These are phyloP conservation scores for Agrilus mali DNA, from an alignment of 2,888 invertebrate genomes.

Conservation along the genomic window DNA sequence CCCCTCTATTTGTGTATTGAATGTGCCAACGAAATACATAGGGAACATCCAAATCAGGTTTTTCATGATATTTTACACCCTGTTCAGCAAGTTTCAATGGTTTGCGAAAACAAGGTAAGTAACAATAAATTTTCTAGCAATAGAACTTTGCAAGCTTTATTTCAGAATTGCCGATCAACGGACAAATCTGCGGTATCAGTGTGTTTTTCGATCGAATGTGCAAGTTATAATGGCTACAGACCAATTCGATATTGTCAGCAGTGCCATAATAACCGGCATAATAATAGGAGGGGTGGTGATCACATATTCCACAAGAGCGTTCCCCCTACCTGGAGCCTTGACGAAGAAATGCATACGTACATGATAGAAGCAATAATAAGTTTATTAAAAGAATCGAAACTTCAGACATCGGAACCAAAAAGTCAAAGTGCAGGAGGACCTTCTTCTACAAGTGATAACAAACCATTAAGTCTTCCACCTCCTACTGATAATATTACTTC, in stretches of 20 bases:
- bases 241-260: constrained; percentile 89
- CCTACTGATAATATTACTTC: constrained; percentile 58
- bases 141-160: constrained; percentile 6
- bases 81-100: constrained; percentile 88
- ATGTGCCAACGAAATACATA: constrained; percentile 85
- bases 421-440: constrained; percentile 32
- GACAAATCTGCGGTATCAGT: constrained; percentile 90
- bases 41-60: constrained; percentile 72
- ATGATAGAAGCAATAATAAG: constrained; percentile 89
- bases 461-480: constrained; percentile 20
- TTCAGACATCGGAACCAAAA: constrained; percentile 55
- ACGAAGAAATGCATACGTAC: constrained; percentile 81
- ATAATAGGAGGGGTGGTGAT: constrained; percentile 73
- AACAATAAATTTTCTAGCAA: not conserved
- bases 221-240: constrained; percentile 89
- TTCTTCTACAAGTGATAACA: constrained; percentile 31
- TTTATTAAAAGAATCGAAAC: constrained; percentile 85
- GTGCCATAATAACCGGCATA: constrained; percentile 81
- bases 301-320: constrained; percentile 84
- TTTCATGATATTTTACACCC: constrained; percentile 84
- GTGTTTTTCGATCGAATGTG: constrained; percentile 95
- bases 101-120: constrained; percentile 85
- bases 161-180: constrained; percentile 78
- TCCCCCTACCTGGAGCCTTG: constrained; percentile 80
- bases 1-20: constrained; percentile 93